Percentiles rank a stretch among this genome's conserved stretches.
phyloP scores from a whole-genome alignment of 2,797 vertebrate species.

The Acestrorhynchus altus region DNA sequence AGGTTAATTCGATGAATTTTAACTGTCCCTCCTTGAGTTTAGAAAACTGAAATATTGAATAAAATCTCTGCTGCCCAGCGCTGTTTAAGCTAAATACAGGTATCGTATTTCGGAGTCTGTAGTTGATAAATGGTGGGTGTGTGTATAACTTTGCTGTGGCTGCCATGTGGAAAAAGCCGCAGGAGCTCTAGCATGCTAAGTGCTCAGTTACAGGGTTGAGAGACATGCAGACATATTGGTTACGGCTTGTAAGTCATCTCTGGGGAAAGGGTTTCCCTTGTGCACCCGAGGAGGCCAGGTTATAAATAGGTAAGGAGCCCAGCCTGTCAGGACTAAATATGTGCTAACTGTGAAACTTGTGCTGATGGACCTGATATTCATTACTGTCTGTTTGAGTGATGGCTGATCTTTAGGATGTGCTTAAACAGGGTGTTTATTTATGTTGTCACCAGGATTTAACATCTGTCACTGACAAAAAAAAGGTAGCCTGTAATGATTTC shows the following conservation, averaged over 20 bases:
- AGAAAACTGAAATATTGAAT: too few species aligned
- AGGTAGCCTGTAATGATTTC: too few species aligned
- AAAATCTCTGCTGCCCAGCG: too few species aligned
- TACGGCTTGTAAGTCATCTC: conserved; percentile 54
- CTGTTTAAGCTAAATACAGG: background rate
- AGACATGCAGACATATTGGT: conserved; percentile 50
- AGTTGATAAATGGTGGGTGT: background rate
- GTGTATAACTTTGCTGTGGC: background rate
- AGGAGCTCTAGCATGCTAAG: conserved; percentile 35
- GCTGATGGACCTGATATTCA: conserved; percentile 34
- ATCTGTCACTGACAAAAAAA: background rate
- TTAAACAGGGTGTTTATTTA: background rate
- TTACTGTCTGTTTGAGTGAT: conserved; percentile 23
- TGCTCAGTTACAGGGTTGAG: conserved; percentile 57
- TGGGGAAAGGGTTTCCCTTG: conserved; percentile 60
- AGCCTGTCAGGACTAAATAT: conserved; percentile 45
- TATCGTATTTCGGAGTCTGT: background rate
- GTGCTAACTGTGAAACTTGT: conserved; percentile 55
- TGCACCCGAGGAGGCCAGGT: conserved; percentile 44
- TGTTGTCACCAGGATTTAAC: background rate
- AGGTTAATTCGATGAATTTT: too few species aligned
- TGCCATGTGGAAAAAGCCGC: conserved; percentile 44
- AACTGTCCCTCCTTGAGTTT: too few species aligned
- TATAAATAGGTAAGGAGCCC: conserved; percentile 65
- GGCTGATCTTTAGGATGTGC: background rate